Evolutionary conservation across 1,140 invertebrate genomes (phyloP).

Genomic region (Holcopasites calliopsidis): DNA sequence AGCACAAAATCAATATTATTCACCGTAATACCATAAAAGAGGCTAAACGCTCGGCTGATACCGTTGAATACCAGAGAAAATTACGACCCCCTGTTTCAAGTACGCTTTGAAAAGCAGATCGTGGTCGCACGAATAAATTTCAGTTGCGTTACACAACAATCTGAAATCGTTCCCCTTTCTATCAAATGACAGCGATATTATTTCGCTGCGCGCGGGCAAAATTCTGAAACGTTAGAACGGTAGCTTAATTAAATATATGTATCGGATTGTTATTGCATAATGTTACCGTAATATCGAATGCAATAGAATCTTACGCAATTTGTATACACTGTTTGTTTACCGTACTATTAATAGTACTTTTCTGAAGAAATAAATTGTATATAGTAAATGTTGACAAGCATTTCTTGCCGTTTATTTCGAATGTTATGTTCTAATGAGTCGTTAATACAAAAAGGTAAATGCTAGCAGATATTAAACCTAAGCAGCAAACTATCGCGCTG

Average conservation of each 20-base stretch:
- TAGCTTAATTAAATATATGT: too few species aligned
- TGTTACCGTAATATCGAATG: not conserved
- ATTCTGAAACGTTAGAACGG: too few species aligned
- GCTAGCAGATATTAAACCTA: not conserved
- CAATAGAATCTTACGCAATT: not conserved
- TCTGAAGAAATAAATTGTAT: too few species aligned
- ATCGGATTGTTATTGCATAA: not conserved
- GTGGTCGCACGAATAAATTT: not conserved
- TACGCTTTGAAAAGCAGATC: not conserved
- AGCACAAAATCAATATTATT: slow-evolving; percentile 14
- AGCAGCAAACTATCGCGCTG: too few species aligned
- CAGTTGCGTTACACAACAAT: not conserved
- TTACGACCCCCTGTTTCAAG: not conserved
- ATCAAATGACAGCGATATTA: too few species aligned
- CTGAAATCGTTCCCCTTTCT: not conserved
- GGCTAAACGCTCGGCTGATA: too few species aligned
- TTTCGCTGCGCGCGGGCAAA: too few species aligned
- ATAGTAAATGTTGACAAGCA: too few species aligned
- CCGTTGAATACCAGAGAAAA: not conserved
- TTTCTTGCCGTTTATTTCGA: too few species aligned
- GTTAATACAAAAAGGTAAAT: too few species aligned
- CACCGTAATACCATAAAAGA: not conserved
- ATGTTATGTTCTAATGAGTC: too few species aligned
- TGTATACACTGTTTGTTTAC: not conserved
- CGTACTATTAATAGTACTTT: not conserved